Evolutionary conservation across 2,113 vertebrate species (phyloP), one percentile per base, ranked within the genome.

Genomic region (Xyliphius kryptos): DNA sequence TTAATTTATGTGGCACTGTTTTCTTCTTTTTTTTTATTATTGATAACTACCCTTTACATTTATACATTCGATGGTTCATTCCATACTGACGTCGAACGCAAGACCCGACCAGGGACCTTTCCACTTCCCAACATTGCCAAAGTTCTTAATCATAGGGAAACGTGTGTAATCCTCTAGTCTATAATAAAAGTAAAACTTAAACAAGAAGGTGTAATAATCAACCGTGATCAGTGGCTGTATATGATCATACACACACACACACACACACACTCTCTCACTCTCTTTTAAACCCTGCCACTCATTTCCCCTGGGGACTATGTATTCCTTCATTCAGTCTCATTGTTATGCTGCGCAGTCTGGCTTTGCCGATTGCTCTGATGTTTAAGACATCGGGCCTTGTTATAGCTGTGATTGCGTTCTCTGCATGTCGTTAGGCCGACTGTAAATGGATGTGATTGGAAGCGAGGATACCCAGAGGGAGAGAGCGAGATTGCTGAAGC

Each of bases 341-440:
- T 64, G 68, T 70, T 38, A 59, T 70, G 63, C 68, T 22, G 40
- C 22, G 20, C 16, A 47, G 37, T 46, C 17, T 13, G 40, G 54
- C 12, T 17, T 20, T 26, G 56, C 37, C 8, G n/a, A 44, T 46
- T 67, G 19, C 37, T 36, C 55, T 59, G 64, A 52, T 59, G 64
- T 59, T 66, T 66, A 47, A 66, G 56, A 56, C 54, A 22, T 41
- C 14, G 55, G 20, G 46, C 55, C 54, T 63, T 26, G 26, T 70
- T 70, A 57, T 64, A 64, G 54, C 38, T 21, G 36, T 70, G 68
- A 70, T 64, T 70, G 48, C 48, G 40, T 58, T 70, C 68, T 44
- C 52, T 21, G 61, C 17, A 2, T 56, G 55, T 43, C 21, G 13
- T 47, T 22, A 19, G 9, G 9, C 54, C 37, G 22, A 47, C n/a